phyloP scores from a whole-genome alignment of 2,888 invertebrate genomes.

The Cryptocephalus primarius region DNA sequence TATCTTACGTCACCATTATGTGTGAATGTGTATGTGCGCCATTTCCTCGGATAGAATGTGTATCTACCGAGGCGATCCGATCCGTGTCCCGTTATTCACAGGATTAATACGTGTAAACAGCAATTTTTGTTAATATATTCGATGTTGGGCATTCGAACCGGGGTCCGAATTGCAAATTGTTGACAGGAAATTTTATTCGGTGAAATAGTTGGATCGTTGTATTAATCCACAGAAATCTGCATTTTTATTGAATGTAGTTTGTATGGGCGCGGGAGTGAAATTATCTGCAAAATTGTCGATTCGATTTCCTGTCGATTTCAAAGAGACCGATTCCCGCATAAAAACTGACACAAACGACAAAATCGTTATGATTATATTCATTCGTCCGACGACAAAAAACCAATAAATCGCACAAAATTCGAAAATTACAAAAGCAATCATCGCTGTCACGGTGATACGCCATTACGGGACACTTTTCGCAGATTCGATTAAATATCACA shows the following conservation, averaged over 20 bases:
- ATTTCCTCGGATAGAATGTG: background rate
- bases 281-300: background rate
- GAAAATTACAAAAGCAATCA: constrained; percentile 24
- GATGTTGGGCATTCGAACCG: too few species aligned
- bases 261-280: background rate
- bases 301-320: background rate
- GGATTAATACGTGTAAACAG: too few species aligned
- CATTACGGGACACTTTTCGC: background rate
- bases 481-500: constrained; percentile 28
- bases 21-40: constrained; percentile 12
- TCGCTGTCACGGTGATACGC: constrained; percentile 16
- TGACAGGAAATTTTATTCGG: too few species aligned
- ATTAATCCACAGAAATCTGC: too few species aligned
- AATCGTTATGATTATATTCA: background rate
- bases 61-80: too few species aligned
- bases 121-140: too few species aligned
- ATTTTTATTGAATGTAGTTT: too few species aligned
- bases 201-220: too few species aligned
- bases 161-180: too few species aligned
- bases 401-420: constrained; percentile 13
- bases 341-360: background rate
- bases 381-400: background rate
- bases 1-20: constrained; percentile 18
- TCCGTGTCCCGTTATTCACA: too few species aligned
- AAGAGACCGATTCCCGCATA: background rate